Evolutionary conservation across 1,140 invertebrate species (phyloP), one percentile per base, ranked within the genome.

Genomic region (Sminthurinus signatus): DNA sequence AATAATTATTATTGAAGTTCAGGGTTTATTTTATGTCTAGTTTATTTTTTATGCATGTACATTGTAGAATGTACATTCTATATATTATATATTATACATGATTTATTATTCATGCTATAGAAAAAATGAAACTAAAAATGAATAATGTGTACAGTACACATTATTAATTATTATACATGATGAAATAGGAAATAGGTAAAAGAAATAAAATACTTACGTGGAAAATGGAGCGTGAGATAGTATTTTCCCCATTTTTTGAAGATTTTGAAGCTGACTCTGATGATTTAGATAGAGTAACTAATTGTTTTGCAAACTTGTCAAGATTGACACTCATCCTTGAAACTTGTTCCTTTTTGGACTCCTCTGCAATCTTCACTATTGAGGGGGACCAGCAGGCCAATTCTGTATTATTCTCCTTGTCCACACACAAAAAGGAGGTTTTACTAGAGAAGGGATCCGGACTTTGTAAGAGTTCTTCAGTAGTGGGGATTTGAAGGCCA

Each of bases 1-100:
- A 28, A 10, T 21, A 8, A 27, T 27, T 25, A 72, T 72, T 69
- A 25, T 72, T 67, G 4, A 65, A 69, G 29, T 67, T 69, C 4
- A 28, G 48, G 1, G 58, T n/a, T 29, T 58, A 67, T 23, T 69
- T 62, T 31, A 58, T 29, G n/a, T 72, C 70, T 32, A 62, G 62
- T 1, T 39, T 43, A 8, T 28, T 44, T 29, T 64, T 23, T 28
- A 72, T 67, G 5, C 14, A 36, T 48, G 25, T n/a, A 10, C 28
- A 12, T 28, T 54, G 48, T 31, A 57, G 44, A 19, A 31, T n/a
- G n/a, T n/a, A n/a, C n/a, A n/a, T n/a, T n/a, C n/a, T n/a, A n/a
- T n/a, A n/a, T n/a, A n/a, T n/a, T n/a, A n/a, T n/a, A n/a, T n/a
- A n/a, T 43, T 58, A 21, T 39, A 14, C n/a, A 5, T 46, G 60